Percentiles rank a stretch among this genome's conserved stretches.
phyloP scores from a whole-genome alignment of 2,888 invertebrate genomes.

The Trypoxylon attenuatum region DNA sequence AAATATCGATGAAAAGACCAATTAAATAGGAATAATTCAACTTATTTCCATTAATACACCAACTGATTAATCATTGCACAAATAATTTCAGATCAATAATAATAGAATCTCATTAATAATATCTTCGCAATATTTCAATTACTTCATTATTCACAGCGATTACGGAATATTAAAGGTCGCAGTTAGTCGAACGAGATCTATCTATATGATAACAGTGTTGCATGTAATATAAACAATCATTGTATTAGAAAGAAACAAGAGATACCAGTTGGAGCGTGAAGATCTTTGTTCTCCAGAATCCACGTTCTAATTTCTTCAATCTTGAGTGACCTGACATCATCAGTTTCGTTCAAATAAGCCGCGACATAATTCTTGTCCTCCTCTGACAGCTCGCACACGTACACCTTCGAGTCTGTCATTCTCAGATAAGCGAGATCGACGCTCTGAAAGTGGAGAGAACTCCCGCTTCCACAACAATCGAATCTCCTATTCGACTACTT shows the following conservation, averaged over 20 bases:
- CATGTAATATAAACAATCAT: too few species aligned
- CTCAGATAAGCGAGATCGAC: too few species aligned
- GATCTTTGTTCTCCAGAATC: conserved; percentile 69
- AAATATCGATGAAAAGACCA: too few species aligned
- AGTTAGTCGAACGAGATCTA: too few species aligned
- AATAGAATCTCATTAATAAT: background rate
- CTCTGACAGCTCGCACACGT: conserved; percentile 50
- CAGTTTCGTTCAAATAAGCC: conserved; percentile 68
- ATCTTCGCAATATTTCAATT: background rate
- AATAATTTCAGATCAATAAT: background rate
- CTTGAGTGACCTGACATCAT: conserved; percentile 62
- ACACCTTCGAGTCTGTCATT: conserved; percentile 18
- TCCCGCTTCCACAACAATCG: too few species aligned
- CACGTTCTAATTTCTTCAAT: conserved; percentile 72
- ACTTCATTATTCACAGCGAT: background rate
- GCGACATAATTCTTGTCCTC: conserved; percentile 65
- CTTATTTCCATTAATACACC: too few species aligned
- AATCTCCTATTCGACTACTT: background rate
- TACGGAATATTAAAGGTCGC: too few species aligned
- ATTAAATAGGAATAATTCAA: background rate
- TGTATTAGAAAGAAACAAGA: background rate
- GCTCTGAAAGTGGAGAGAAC: too few species aligned
- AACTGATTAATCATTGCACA: background rate
- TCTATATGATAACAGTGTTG: too few species aligned
- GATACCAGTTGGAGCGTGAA: conserved; percentile 70